Percentiles rank a stretch among this genome's conserved stretches.
phyloP scores from a whole-genome alignment of 2,888 invertebrate genomes.

The Perizoma flavofasciatum region DNA sequence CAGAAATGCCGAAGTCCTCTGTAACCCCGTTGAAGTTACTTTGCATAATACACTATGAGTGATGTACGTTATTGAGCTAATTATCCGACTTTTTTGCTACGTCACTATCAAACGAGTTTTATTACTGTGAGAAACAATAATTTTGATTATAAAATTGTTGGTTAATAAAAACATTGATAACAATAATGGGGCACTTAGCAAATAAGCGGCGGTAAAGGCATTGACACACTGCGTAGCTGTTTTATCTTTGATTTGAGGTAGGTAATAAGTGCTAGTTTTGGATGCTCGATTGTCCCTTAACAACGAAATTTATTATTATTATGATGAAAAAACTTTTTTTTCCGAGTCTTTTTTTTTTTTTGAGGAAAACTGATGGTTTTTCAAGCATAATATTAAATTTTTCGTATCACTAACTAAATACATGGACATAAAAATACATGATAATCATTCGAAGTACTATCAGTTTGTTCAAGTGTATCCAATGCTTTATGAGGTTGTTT shows the following conservation, averaged over 20 bases:
- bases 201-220: constrained; percentile 37
- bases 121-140: constrained; percentile 80
- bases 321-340: too few relatives aligned
- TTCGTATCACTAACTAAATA: background rate
- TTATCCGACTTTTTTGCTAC: constrained; percentile 18
- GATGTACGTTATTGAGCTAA: background rate
- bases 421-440: background rate
- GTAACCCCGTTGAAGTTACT: too few relatives aligned
- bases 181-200: constrained; percentile 54
- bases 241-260: constrained; percentile 7
- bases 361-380: background rate
- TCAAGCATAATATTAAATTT: background rate
- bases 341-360: too few relatives aligned
- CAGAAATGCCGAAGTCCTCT: too few relatives aligned
- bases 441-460: constrained; percentile 6
- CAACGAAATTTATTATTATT: too few relatives aligned
- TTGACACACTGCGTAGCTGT: constrained; percentile 24
- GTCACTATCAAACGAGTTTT: constrained; percentile 57
- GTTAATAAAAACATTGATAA: constrained; percentile 64
- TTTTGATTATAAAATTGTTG: constrained; percentile 68
- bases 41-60: too few relatives aligned
- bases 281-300: too few relatives aligned
- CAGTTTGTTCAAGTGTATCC: constrained; percentile 23
- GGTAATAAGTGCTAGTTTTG: background rate
- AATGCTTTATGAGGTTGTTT: constrained; percentile 48